phyloP scores from a whole-genome alignment of 2,113 vertebrate species.

The Tretioscincus oriximinensis region DNA sequence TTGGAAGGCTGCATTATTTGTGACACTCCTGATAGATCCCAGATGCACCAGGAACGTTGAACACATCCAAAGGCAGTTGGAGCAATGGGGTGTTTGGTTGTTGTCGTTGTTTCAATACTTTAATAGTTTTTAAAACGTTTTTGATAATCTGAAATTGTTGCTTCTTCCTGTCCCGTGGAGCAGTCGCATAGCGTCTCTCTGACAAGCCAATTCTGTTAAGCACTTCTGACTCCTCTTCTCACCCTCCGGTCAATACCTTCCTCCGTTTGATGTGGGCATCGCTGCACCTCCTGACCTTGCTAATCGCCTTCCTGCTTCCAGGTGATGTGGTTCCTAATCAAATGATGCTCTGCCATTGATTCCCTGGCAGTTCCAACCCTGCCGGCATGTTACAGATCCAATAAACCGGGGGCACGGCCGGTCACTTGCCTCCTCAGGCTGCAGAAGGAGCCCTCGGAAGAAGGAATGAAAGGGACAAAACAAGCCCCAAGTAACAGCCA shows the following conservation, averaged over 20 bases:
- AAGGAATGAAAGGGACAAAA: constrained; percentile 51
- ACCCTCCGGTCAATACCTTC: constrained; percentile 31
- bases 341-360: constrained; percentile 21
- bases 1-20: too few species aligned
- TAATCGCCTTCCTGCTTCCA: constrained; percentile 17
- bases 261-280: constrained; percentile 11
- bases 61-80: too few species aligned
- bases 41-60: too few species aligned
- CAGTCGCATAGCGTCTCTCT: too few species aligned
- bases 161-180: too few species aligned
- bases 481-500: constrained; percentile 20
- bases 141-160: too few species aligned
- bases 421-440: constrained; percentile 32
- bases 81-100: too few species aligned
- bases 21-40: too few species aligned
- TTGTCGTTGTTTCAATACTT: too few species aligned
- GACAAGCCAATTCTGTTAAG: constrained; percentile 1
- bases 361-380: constrained; percentile 22
- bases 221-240: constrained; percentile 22
- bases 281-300: constrained; percentile 19
- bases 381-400: constrained; percentile 47
- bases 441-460: constrained; percentile 47
- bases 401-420: constrained; percentile 32
- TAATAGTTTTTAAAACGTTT: too few species aligned
- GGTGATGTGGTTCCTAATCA: constrained; percentile 21